These are phyloP conservation scores for Mastacembelus armatus DNA, from an alignment of 2,797 vertebrate genomes.

Conservation along the genomic window DNA sequence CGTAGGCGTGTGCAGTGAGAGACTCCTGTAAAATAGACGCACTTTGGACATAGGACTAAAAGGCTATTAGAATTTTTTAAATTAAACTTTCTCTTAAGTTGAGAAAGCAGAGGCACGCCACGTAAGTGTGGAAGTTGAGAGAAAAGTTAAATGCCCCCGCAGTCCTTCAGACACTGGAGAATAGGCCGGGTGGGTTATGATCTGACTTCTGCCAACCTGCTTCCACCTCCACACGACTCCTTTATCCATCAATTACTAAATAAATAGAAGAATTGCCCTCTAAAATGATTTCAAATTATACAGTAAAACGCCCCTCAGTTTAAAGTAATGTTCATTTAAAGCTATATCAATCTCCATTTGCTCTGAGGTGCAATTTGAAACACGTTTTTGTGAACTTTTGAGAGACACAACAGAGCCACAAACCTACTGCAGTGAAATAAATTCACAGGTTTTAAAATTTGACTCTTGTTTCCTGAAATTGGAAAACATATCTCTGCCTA, in stretches of 20 bases:
- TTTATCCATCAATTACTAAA: not conserved
- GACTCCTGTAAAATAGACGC: conserved; percentile 35
- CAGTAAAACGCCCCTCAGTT: conserved; percentile 4
- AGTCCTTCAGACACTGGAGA: conserved; percentile 13
- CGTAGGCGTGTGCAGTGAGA: conserved; percentile 54
- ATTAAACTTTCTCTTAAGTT: not conserved
- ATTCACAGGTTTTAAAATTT: too few species aligned
- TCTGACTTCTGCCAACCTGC: conserved; percentile 22
- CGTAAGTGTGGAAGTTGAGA: conserved; percentile 21
- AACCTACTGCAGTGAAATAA: too few species aligned
- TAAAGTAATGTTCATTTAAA: conserved; percentile 8
- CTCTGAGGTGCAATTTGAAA: not conserved
- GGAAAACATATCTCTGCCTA: too few species aligned
- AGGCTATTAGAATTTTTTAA: not conserved
- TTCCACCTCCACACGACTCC: conserved; percentile 24
- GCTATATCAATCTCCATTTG: not conserved
- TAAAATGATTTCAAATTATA: conserved; percentile 16
- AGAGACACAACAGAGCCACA: too few species aligned
- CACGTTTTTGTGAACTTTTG: too few species aligned
- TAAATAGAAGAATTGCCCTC: conserved; percentile 1
- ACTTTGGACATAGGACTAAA: conserved; percentile 12
- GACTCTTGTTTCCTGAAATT: too few species aligned
- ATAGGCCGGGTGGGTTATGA: conserved; percentile 15
- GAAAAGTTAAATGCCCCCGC: conserved; percentile 15
- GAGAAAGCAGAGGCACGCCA: conserved; percentile 26